phyloP scores from a whole-genome alignment of 2,113 vertebrate genomes.

The Megalops atlanticus region DNA sequence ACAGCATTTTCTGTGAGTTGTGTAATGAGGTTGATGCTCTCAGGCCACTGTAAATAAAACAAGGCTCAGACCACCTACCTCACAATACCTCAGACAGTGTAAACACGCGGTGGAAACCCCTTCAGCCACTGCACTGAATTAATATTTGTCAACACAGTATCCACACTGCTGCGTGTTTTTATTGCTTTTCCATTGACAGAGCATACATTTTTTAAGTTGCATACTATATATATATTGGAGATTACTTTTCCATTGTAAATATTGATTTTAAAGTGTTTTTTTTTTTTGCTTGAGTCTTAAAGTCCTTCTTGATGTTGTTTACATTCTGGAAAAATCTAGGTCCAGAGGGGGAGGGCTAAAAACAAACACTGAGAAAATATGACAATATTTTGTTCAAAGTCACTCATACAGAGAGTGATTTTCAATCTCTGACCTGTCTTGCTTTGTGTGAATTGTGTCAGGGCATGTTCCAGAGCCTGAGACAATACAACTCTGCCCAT shows the following conservation, averaged over 20 bases:
- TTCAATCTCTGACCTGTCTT: not conserved
- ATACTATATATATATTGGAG: conserved; percentile 6
- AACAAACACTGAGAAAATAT: not conserved
- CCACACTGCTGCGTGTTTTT: not conserved
- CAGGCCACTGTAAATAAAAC: not conserved
- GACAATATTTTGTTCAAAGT: not conserved
- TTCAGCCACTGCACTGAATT: conserved; percentile 18
- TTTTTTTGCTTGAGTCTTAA: not conserved
- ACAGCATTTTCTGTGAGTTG: not conserved
- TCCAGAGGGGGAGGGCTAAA: not conserved
- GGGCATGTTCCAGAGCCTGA: not conserved
- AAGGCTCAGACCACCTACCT: not conserved
- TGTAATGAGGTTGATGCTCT: not conserved
- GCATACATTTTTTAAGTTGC: not conserved
- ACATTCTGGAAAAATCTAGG: not conserved
- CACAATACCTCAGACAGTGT: not conserved
- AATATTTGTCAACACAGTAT: conserved; percentile 12
- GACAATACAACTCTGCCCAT: not conserved
- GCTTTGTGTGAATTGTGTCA: not conserved
- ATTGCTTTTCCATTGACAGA: conserved; percentile 33
- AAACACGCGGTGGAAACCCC: conserved; percentile 12
- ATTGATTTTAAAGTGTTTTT: not conserved
- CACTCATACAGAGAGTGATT: not conserved
- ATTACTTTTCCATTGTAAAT: not conserved
- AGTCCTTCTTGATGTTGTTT: not conserved